phyloP scores from a whole-genome alignment of 2,888 invertebrate genomes.

The Eurytoma californica region DNA sequence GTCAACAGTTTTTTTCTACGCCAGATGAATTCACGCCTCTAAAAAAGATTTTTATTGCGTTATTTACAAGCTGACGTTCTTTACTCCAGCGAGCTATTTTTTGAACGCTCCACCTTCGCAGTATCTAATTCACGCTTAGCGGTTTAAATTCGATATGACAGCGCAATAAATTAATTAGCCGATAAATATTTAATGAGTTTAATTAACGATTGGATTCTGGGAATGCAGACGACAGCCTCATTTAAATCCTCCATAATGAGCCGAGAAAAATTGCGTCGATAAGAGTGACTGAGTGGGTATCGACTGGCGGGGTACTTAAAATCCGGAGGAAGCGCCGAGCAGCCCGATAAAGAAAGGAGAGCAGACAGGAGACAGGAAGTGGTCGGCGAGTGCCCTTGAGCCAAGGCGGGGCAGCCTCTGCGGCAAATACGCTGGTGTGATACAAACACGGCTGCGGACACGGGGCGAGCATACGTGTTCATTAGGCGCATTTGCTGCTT shows the following conservation, averaged over 20 bases:
- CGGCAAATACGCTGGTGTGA: slow-evolving; percentile 67
- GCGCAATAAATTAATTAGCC: too few relatives aligned
- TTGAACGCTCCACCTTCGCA: neutral
- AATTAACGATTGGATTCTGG: too few relatives aligned
- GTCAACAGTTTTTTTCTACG: too few relatives aligned
- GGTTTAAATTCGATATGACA: neutral
- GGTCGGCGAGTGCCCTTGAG: slow-evolving; percentile 6
- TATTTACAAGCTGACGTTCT: too few relatives aligned
- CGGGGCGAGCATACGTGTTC: slow-evolving; percentile 73
- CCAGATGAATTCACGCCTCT: too few relatives aligned
- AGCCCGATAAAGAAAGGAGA: slow-evolving; percentile 16
- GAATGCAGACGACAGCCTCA: neutral
- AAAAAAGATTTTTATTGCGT: too few relatives aligned
- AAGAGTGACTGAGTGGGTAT: slow-evolving; percentile 37
- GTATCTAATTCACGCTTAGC: neutral
- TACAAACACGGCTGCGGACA: slow-evolving; percentile 66
- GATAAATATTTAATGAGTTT: too few relatives aligned
- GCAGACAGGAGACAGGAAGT: slow-evolving; percentile 49
- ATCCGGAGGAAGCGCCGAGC: neutral
- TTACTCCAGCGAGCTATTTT: too few relatives aligned
- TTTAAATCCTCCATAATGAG: slow-evolving; percentile 22
- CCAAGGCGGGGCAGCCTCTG: slow-evolving; percentile 24
- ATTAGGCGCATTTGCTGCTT: slow-evolving; percentile 75
- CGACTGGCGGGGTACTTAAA: slow-evolving; percentile 17
- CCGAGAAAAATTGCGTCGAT: slow-evolving; percentile 37